Evolutionary conservation across 2,113 vertebrate genomes (phyloP).

Genomic region (Elephas maximus): DNA sequence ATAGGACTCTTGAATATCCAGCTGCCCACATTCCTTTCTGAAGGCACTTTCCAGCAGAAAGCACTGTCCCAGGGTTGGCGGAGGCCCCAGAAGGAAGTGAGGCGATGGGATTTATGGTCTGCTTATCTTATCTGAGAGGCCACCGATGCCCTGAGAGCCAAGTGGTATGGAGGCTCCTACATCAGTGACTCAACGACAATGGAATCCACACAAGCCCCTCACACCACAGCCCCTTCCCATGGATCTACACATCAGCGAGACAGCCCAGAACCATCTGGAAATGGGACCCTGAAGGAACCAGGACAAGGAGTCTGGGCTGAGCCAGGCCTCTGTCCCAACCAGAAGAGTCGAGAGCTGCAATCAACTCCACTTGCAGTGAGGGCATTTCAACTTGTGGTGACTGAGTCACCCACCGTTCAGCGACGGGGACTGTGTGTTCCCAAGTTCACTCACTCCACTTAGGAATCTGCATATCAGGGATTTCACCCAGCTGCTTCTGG

Average conservation of each 20-base stretch:
- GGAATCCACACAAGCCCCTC: slow-evolving; percentile 50
- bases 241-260: not conserved
- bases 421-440: not conserved
- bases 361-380: not conserved
- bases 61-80: not conserved
- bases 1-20: not conserved
- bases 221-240: not conserved
- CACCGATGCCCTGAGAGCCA: not conserved
- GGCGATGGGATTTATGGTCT: fast-evolving
- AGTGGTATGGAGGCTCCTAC: not conserved
- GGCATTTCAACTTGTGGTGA: fast-evolving
- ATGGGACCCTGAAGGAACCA: slow-evolving; percentile 54
- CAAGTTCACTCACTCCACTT: not conserved
- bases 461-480: slow-evolving; percentile 51
- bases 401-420: not conserved
- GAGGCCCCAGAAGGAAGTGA: not conserved
- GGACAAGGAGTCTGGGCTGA: slow-evolving; percentile 42
- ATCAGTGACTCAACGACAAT: not conserved
- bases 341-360: not conserved
- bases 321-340: slow-evolving; percentile 64
- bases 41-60: not conserved
- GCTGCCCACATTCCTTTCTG: not conserved
- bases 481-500: slow-evolving; percentile 63
- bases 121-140: not conserved
- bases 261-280: slow-evolving; percentile 50